Conservation (phyloP, 1,140 invertebrate genomes). For the Eupeodes corollae region DNA sequence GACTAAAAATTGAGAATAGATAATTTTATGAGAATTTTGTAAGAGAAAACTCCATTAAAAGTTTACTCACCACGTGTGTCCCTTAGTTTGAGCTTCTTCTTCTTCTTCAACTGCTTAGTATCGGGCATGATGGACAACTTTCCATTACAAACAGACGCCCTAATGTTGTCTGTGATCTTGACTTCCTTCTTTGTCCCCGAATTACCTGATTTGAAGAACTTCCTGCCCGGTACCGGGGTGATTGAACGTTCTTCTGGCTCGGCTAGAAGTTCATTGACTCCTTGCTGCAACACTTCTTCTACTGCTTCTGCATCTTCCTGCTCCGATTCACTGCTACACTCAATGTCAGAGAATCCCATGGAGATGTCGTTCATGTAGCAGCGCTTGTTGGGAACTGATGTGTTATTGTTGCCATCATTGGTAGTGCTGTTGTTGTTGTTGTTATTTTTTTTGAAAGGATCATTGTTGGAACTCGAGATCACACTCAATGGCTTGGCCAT, state of each 20-base stretch:
- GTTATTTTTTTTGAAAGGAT: conserved; percentile 23
- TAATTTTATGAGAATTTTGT: neutral
- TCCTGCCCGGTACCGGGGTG: conserved; percentile 9
- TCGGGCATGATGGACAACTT: conserved; percentile 19
- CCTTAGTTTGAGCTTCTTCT: conserved; percentile 8
- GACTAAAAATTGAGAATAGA: conserved; percentile 2
- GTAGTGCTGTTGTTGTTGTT: conserved; percentile 11
- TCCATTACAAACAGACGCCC: conserved; percentile 23
- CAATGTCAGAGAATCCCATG: too few relatives aligned
- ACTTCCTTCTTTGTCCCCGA: conserved; percentile 27
- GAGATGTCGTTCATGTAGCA: too few relatives aligned
- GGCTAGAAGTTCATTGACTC: conserved; percentile 1
- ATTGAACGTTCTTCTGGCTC: neutral
- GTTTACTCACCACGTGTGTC: neutral
- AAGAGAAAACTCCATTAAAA: too few relatives aligned
- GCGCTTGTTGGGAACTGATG: too few relatives aligned
- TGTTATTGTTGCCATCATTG: neutral
- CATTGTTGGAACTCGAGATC: neutral
- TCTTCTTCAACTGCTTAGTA: conserved; percentile 6
- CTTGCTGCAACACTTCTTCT: neutral
- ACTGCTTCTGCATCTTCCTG: neutral
- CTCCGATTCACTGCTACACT: too few relatives aligned
- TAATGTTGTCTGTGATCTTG: conserved; percentile 26
- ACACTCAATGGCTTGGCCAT: conserved; percentile 27
- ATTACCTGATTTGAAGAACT: conserved; percentile 28